Percentiles rank a stretch among this genome's conserved stretches.
phyloP scores from a whole-genome alignment of 1,140 invertebrate genomes.

The Parasteatoda tepidariorum region DNA sequence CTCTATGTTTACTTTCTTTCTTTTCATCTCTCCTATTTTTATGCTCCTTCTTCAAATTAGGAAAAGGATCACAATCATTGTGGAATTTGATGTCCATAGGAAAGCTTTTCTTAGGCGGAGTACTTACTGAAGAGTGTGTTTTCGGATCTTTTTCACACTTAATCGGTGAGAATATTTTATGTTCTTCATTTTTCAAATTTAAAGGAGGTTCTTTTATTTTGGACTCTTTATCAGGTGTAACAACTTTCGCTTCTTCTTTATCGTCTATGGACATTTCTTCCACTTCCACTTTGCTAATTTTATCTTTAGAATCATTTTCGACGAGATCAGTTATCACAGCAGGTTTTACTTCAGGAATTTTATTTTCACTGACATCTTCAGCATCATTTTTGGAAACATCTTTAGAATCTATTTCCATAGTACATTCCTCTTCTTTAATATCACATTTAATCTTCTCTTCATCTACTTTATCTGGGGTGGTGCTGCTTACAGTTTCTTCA shows the following conservation, averaged over 20 bases:
- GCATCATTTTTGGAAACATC: constrained; percentile 69
- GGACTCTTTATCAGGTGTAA: background rate
- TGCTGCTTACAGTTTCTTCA: background rate
- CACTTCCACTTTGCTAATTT: background rate
- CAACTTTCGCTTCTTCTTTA: background rate
- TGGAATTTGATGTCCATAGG: constrained; percentile 19
- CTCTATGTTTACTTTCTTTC: constrained; percentile 35
- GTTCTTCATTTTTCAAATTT: background rate
- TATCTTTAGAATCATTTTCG: constrained; percentile 62
- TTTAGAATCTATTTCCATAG: constrained; percentile 66
- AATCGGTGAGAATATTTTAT: background rate
- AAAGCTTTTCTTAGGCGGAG: background rate
- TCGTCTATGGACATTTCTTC: background rate
- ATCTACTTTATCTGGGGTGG: no score
- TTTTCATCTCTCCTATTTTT: constrained; percentile 34
- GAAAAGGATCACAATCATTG: background rate
- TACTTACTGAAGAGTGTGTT: background rate
- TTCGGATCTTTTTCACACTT: constrained; percentile 27
- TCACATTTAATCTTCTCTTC: constrained; percentile 50
- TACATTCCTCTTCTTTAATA: constrained; percentile 66
- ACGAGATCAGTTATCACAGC: background rate
- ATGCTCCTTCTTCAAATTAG: constrained; percentile 43
- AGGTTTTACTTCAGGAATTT: background rate
- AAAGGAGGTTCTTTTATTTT: constrained; percentile 17
- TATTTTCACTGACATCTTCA: constrained; percentile 62